Base-by-base conservation (phyloP, 2,113 vertebrate species). In the Asarcornis scutulata region DNA sequence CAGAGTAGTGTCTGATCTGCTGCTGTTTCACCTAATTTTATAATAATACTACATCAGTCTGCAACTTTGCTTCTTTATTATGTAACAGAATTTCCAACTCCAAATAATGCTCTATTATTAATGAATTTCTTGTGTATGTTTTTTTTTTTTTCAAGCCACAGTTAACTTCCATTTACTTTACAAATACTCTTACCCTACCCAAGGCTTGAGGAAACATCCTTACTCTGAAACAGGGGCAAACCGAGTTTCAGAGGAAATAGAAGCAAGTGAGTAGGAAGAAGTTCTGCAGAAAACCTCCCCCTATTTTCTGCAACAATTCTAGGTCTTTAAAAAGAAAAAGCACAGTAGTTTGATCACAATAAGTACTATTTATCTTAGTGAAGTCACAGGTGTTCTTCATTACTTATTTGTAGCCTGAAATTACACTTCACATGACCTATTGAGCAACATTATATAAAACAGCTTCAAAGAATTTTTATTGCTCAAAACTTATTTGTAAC, bases 381-480 rank as follows among this genome's bases (percentile, higher is more conserved):
- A 76, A 82, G 31, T 59, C 36, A 82, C 34, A 53, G 29, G 56
- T 83, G 64, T 55, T 92, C 90, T 44, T 72, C 8, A 23, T 73
- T 87, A 25, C 36, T 91, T 85, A 74, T 91, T 94, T 93, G 60
- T 82, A 86, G 77, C 48, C 72, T 86, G 44, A 75, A 93, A 88
- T 81, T 34, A 56, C 44, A 86, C 31, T 86, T 95, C 32, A n/a
- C 9, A 17, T 50, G 48, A 82, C 32, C 48, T 75, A 58, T 78
- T 95, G 56, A 73, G 90, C 66, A 95, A 86, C 63, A n/a, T 55
- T 72, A 79, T 82, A 56, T 93, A 83, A 69, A 84, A 27, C 40
- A 68, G 50, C 68, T 86, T 84, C 38, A 86, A 91, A 94, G 59
- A 32, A 44, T 6, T 42, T 7, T 81, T 85, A 85, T 93, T 91